A percentile compares a stretch with the other conserved stretches of the same genome.
These are phyloP conservation scores for Limenitis camilla DNA, from an alignment of 2,888 invertebrate genomes.

Conservation along the genomic window DNA sequence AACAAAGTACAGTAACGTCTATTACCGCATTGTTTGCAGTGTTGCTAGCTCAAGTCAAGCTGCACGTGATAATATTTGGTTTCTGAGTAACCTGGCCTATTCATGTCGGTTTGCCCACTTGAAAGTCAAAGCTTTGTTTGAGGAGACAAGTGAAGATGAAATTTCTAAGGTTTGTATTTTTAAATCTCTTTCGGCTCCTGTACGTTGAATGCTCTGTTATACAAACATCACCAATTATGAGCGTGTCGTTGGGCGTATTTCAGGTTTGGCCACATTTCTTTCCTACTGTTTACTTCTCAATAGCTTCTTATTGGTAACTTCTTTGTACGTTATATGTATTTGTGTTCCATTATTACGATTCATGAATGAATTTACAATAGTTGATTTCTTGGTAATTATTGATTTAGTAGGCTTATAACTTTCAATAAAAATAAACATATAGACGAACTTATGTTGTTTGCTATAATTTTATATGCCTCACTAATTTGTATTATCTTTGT, in stretches of 20 bases:
- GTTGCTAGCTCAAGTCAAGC: constrained; percentile 36
- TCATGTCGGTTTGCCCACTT: constrained; percentile 55
- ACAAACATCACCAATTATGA: constrained; percentile 62
- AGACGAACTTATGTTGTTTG: too few relatives aligned
- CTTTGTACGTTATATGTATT: not conserved
- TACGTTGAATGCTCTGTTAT: constrained; percentile 63
- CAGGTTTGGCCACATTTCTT: constrained; percentile 23
- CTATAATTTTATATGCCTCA: too few relatives aligned
- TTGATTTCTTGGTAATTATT: not conserved
- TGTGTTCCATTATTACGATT: not conserved
- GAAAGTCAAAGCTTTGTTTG: constrained; percentile 49
- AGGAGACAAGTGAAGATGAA: constrained; percentile 49
- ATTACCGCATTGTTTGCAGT: constrained; percentile 38
- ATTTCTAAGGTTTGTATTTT: constrained; percentile 62
- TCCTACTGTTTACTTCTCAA: not conserved
- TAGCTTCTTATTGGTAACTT: constrained; percentile 4
- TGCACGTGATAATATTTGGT: constrained; percentile 71
- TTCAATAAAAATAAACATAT: too few relatives aligned
- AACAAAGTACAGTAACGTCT: constrained; percentile 27
- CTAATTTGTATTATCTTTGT: too few relatives aligned
- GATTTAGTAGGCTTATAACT: not conserved
- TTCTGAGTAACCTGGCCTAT: constrained; percentile 49
- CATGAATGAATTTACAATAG: not conserved
- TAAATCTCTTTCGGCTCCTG: constrained; percentile 68
- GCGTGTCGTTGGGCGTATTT: constrained; percentile 31